phyloP scores from a whole-genome alignment of 1,140 invertebrate species.

The Maconellicoccus hirsutus region DNA sequence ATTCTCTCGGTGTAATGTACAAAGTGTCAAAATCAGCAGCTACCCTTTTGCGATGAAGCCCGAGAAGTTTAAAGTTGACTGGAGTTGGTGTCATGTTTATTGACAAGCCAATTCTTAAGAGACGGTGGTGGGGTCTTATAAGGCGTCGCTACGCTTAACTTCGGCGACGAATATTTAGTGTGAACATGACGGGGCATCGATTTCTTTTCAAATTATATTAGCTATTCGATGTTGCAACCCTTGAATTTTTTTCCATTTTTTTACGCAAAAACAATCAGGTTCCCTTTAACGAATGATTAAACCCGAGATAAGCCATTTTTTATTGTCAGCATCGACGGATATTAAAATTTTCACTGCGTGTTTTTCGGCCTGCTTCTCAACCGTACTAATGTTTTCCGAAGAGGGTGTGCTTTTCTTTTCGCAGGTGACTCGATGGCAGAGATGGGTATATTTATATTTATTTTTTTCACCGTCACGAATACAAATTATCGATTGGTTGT shows the following conservation, averaged over 20 bases:
- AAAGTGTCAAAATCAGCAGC: slow-evolving; percentile 21
- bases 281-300: slow-evolving; percentile 9
- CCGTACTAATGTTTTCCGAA: no score
- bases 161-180: slow-evolving; percentile 14
- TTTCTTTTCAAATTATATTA: slow-evolving; percentile 23
- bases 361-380: no score
- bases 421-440: no score
- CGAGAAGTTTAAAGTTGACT: slow-evolving; percentile 11
- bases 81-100: slow-evolving; percentile 21
- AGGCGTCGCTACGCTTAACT: slow-evolving; percentile 21
- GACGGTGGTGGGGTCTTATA: slow-evolving; percentile 10
- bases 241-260: slow-evolving; percentile 11
- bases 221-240: slow-evolving; percentile 11
- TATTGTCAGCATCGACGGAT: not conserved
- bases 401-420: no score
- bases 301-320: slow-evolving; percentile 3
- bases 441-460: no score
- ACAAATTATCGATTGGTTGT: no score
- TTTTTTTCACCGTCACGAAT: no score
- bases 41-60: slow-evolving; percentile 1
- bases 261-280: not conserved
- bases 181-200: slow-evolving; percentile 19
- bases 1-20: not conserved
- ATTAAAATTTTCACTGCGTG: not conserved
- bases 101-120: slow-evolving; percentile 21